These are phyloP conservation scores for Lasioglossum zephyrum DNA, from an alignment of 2,888 invertebrate species.

Conservation along the genomic window DNA sequence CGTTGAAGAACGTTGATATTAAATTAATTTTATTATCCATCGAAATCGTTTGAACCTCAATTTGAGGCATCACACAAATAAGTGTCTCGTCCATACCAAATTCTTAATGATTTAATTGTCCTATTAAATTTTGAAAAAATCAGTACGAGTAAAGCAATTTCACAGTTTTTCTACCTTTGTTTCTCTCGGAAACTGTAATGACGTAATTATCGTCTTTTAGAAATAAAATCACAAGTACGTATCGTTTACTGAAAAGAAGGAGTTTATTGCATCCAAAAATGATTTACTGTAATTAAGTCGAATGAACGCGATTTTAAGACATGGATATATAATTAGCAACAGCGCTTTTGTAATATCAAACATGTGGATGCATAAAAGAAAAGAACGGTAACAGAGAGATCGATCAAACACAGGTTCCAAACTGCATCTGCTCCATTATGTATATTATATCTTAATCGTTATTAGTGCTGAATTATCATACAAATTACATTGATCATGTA, in stretches of 20 bases:
- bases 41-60: not conserved
- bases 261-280: not conserved
- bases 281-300: not conserved
- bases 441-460: slow-evolving; percentile 52
- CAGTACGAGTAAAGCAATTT: not conserved
- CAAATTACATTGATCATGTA: slow-evolving; percentile 46
- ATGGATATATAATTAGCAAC: not conserved
- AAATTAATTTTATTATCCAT: not conserved
- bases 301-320: not conserved
- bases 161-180: not conserved
- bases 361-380: not conserved
- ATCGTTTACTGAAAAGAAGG: not conserved
- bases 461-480: slow-evolving; percentile 51
- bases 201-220: not conserved
- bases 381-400: slow-evolving; percentile 9
- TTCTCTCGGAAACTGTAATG: not conserved
- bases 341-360: slow-evolving; percentile 14
- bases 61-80: not conserved
- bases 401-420: slow-evolving; percentile 26
- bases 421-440: slow-evolving; percentile 29
- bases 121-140: not conserved
- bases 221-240: not conserved
- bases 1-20: not conserved
- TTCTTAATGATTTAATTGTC: not conserved
- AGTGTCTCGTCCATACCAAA: not conserved